Conservation (phyloP, 2,888 invertebrate species). For the Papilio demoleus region DNA sequence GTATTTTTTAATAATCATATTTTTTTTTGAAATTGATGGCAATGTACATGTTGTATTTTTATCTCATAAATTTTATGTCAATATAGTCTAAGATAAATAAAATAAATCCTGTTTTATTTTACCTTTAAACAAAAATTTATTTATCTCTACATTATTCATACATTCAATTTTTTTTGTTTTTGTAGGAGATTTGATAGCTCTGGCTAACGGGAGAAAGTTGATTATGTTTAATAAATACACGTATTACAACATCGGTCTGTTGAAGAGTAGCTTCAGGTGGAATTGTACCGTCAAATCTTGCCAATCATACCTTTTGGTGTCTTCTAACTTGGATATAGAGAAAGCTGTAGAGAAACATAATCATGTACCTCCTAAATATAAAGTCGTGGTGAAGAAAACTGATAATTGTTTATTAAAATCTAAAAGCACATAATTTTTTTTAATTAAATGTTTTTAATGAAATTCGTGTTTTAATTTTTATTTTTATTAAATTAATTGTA, state of each 20-base stretch:
- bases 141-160: background rate
- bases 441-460: constrained; percentile 1
- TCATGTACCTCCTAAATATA: constrained; percentile 43
- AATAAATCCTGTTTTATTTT: no score
- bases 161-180: constrained; percentile 27
- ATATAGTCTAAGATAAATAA: no score
- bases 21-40: no score
- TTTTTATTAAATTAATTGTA: background rate
- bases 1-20: no score
- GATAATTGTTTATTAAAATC: constrained; percentile 1
- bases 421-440: background rate
- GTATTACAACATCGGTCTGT: constrained; percentile 44
- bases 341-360: constrained; percentile 41
- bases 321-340: constrained; percentile 47
- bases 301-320: constrained; percentile 46
- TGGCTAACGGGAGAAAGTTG: constrained; percentile 47
- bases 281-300: constrained; percentile 43
- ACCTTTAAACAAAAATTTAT: background rate
- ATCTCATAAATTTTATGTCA: no score
- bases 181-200: constrained; percentile 42
- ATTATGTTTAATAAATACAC: constrained; percentile 46
- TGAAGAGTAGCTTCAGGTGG: constrained; percentile 44
- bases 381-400: background rate
- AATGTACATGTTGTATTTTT: no score
- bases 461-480: background rate